Percentiles rank a stretch among this genome's conserved stretches.
Evolutionary conservation across 1,140 invertebrate genomes (phyloP).

Genomic region (Drosophila sp.): DNA sequence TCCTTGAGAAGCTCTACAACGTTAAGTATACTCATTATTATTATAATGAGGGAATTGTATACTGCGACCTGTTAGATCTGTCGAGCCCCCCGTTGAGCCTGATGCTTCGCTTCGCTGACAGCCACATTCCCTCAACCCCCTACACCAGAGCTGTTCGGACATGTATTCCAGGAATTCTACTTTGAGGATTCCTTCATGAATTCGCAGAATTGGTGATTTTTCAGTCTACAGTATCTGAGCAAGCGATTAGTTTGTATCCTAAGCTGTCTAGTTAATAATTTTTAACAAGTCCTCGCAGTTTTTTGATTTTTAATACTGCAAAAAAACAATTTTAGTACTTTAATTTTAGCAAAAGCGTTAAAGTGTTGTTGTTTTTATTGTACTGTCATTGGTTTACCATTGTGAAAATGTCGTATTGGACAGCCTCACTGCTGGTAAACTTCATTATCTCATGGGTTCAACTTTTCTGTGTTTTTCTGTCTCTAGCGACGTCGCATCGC

Average conservation of each 20-base stretch:
- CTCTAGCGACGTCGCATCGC: neutral
- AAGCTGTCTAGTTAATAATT: neutral
- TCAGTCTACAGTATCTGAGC: neutral
- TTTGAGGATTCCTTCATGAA: neutral
- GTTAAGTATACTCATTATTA: slow-evolving; percentile 19
- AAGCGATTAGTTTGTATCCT: neutral
- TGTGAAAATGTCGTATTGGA: too few relatives aligned
- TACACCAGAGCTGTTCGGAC: neutral
- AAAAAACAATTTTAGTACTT: too few relatives aligned
- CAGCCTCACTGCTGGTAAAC: neutral
- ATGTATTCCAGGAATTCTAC: slow-evolving; percentile 1
- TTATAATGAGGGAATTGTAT: slow-evolving; percentile 19
- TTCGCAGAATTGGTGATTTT: neutral
- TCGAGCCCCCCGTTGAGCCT: neutral
- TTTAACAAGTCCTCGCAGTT: too few relatives aligned
- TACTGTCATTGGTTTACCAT: too few relatives aligned
- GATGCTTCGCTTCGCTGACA: neutral
- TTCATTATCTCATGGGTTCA: neutral
- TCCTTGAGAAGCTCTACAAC: slow-evolving; percentile 13
- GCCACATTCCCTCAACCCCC: neutral
- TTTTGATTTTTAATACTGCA: too few relatives aligned
- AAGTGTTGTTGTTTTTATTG: too few relatives aligned
- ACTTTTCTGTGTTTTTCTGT: neutral
- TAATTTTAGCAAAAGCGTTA: too few relatives aligned
- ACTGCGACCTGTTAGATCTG: slow-evolving; percentile 13